phyloP scores from a whole-genome alignment of 2,113 vertebrate species.

The Corythoichthys intestinalis region DNA sequence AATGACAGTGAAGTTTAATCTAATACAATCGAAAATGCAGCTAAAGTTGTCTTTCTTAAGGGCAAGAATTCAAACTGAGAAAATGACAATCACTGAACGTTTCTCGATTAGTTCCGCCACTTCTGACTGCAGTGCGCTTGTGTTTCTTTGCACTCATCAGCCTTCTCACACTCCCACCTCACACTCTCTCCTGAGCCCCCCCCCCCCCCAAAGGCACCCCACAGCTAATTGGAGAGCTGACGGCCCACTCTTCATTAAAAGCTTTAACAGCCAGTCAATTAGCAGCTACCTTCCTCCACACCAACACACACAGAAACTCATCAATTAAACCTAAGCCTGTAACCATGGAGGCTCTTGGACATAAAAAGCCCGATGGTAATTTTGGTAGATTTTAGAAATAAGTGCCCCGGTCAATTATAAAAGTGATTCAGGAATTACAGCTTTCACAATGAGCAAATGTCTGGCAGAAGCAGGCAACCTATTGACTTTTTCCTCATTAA shows the following conservation, averaged over 20 bases:
- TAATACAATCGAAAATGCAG: background rate
- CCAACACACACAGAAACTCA: constrained; percentile 10
- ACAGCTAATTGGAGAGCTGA: constrained; percentile 62
- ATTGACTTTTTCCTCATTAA: constrained; percentile 54
- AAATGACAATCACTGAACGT: background rate
- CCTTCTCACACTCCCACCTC: background rate
- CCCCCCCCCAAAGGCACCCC: constrained; percentile 37
- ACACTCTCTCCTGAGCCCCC: background rate
- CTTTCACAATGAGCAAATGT: constrained; percentile 4
- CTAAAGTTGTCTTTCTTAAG: background rate
- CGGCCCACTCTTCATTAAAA: constrained; percentile 63
- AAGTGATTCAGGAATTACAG: constrained; percentile 38
- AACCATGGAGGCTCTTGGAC: constrained; percentile 53
- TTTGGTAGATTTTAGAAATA: constrained; percentile 43
- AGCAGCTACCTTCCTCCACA: constrained; percentile 45
- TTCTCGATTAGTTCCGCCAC: background rate
- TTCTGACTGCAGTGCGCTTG: constrained; percentile 1
- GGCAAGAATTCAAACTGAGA: background rate
- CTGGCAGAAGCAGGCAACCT: background rate
- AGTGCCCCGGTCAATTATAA: constrained; percentile 48
- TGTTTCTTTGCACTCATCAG: background rate
- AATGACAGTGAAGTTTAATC: background rate
- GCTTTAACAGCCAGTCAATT: constrained; percentile 70
- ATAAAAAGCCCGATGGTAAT: constrained; percentile 44
- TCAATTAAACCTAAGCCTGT: constrained; percentile 32